A percentile compares a stretch with the other conserved stretches of the same genome.
phyloP scores from a whole-genome alignment of 2,888 invertebrate genomes.

The Mycogona germanica region DNA sequence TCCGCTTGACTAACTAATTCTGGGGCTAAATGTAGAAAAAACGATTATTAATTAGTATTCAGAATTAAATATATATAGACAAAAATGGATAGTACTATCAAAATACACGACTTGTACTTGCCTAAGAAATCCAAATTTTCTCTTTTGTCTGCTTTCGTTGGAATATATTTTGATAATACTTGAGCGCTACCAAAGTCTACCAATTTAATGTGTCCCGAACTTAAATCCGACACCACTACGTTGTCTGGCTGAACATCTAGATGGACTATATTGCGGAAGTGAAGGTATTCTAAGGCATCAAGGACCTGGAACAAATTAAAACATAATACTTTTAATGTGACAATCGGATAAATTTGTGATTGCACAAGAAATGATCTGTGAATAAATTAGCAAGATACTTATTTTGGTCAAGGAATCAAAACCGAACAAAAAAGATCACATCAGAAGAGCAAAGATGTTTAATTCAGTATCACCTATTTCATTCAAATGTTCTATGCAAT shows the following conservation, averaged over 20 bases:
- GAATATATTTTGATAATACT: neutral
- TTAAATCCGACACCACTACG: conserved; percentile 75
- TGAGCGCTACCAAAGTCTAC: conserved; percentile 78
- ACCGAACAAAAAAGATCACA: too few species aligned
- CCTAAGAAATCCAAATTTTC: conserved; percentile 64
- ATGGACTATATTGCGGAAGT: conserved; percentile 84
- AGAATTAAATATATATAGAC: neutral
- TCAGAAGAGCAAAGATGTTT: too few species aligned
- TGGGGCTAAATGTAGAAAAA: conserved; percentile 49
- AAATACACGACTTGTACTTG: conserved; percentile 29
- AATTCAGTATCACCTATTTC: too few species aligned
- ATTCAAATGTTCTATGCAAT: too few species aligned
- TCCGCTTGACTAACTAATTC: conserved; percentile 79
- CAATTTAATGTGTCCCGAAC: conserved; percentile 64
- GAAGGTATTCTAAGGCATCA: conserved; percentile 85
- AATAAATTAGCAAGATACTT: neutral
- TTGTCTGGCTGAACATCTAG: conserved; percentile 90
- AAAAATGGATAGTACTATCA: neutral
- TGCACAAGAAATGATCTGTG: neutral
- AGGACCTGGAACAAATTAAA: conserved; percentile 44
- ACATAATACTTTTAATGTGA: too few species aligned
- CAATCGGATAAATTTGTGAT: too few species aligned
- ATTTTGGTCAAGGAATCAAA: too few species aligned
- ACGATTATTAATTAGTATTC: neutral
- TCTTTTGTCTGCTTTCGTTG: conserved; percentile 45